These are phyloP conservation scores for Oostethus manadensis DNA, from an alignment of 2,113 vertebrate genomes.

Conservation along the genomic window DNA sequence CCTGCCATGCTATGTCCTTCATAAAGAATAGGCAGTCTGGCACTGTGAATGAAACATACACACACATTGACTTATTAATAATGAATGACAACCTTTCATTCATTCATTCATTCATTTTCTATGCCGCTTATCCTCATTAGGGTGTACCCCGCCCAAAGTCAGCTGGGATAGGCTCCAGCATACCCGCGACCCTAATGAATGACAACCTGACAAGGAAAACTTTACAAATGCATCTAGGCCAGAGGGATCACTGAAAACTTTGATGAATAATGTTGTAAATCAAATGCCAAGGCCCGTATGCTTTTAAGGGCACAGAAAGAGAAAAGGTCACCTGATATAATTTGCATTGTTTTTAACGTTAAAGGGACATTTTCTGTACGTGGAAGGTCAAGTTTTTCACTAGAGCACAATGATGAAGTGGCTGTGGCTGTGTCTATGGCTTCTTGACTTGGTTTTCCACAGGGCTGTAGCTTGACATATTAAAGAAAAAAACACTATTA, in stretches of 20 bases:
- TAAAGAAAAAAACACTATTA: constrained; percentile 47
- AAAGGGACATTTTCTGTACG: constrained; percentile 51
- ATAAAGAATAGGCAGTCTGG: not conserved
- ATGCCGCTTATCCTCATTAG: no score
- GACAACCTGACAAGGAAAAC: not conserved
- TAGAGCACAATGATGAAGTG: constrained; percentile 24
- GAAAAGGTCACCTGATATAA: constrained; percentile 59
- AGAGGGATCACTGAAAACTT: not conserved
- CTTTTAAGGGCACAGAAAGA: not conserved
- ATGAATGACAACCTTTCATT: not conserved
- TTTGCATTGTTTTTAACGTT: constrained; percentile 55
- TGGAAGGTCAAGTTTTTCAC: constrained; percentile 54
- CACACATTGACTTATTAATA: not conserved
- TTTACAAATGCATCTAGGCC: not conserved
- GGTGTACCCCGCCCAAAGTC: no score
- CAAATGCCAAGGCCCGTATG: not conserved
- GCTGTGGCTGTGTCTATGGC: no score
- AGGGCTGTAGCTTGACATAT: constrained; percentile 32
- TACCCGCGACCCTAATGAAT: no score
- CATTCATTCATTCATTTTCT: no score
- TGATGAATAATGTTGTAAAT: not conserved
- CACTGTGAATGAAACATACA: not conserved
- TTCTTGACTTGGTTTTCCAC: constrained; percentile 48
- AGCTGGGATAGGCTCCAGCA: no score
- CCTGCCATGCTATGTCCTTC: not conserved